Percentiles rank a stretch among this genome's conserved stretches.
These are phyloP conservation scores for Pterobdella sp. DNA, from an alignment of 2,888 invertebrate genomes.

Conservation along the genomic window DNA sequence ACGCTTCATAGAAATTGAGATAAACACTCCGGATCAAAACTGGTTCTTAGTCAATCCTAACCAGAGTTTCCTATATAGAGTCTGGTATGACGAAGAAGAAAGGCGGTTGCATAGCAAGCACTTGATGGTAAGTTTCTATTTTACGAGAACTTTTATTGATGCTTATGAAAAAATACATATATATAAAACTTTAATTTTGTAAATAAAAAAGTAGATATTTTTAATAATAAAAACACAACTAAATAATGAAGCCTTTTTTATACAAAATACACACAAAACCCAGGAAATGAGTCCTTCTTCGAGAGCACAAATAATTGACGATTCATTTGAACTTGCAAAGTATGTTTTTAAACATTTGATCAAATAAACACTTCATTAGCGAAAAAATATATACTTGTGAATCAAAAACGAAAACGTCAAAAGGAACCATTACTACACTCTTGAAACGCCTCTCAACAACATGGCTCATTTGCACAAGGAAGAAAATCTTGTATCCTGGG, in stretches of 20 bases:
- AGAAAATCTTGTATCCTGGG: slow-evolving; percentile 11
- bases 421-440: slow-evolving; percentile 25
- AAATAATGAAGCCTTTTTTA: too few species aligned
- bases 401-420: not conserved
- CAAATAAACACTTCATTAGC: too few species aligned
- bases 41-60: slow-evolving; percentile 31
- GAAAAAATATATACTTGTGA: too few species aligned
- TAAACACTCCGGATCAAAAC: not conserved
- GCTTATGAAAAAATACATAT: not conserved
- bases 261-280: not conserved
- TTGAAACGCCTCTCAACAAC: slow-evolving; percentile 16
- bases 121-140: slow-evolving; percentile 15
- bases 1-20: too few species aligned
- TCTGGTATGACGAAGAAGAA: slow-evolving; percentile 26
- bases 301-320: slow-evolving; percentile 29
- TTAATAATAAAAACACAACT: not conserved
- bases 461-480: slow-evolving; percentile 20
- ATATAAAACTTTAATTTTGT: not conserved
- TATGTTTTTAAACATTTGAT: not conserved
- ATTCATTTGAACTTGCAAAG: slow-evolving; percentile 27
- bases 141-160: not conserved
- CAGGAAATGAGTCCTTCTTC: slow-evolving; percentile 17
- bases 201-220: not conserved
- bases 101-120: not conserved
- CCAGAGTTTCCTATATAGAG: slow-evolving; percentile 28